Evolutionary conservation across 2,888 invertebrate species (phyloP).

Genomic region (Eulithis prunata): DNA sequence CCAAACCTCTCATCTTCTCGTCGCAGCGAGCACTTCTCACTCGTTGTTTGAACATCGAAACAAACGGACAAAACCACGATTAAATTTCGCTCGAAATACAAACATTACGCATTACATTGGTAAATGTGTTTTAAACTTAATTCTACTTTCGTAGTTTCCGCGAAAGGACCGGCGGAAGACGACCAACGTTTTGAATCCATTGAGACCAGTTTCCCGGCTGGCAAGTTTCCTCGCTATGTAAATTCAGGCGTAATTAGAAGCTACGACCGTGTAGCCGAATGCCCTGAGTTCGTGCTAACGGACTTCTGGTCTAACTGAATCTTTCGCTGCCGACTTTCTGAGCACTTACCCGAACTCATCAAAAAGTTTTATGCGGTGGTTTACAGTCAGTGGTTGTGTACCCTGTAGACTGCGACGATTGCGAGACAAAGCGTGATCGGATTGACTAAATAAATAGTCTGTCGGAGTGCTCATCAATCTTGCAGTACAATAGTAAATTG

Average conservation of each 20-base stretch:
- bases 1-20: slow-evolving; percentile 63
- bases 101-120: slow-evolving; percentile 43
- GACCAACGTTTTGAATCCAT: slow-evolving; percentile 54
- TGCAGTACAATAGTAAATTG: slow-evolving; percentile 74
- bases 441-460: slow-evolving; percentile 80
- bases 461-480: slow-evolving; percentile 78
- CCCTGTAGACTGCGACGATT: slow-evolving; percentile 75
- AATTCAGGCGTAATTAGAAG: slow-evolving; percentile 70
- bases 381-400: slow-evolving; percentile 67
- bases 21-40: slow-evolving; percentile 65
- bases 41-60: slow-evolving; percentile 75
- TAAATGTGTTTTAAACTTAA: slow-evolving; percentile 35
- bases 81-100: slow-evolving; percentile 57
- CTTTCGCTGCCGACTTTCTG: slow-evolving; percentile 47
- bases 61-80: slow-evolving; percentile 68
- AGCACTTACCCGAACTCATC: slow-evolving; percentile 47
- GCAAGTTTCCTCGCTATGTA: slow-evolving; percentile 71
- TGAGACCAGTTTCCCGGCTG: slow-evolving; percentile 62
- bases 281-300: slow-evolving; percentile 59
- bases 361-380: slow-evolving; percentile 68
- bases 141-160: slow-evolving; percentile 34
- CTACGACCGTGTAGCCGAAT: slow-evolving; percentile 64
- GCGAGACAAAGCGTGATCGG: slow-evolving; percentile 79
- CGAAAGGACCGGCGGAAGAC: slow-evolving; percentile 37
- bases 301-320: slow-evolving; percentile 55